Percentiles rank a stretch among this genome's conserved stretches.
These are phyloP conservation scores for Varecia variegata DNA, from an alignment of 2,797 vertebrate genomes.

Conservation along the genomic window DNA sequence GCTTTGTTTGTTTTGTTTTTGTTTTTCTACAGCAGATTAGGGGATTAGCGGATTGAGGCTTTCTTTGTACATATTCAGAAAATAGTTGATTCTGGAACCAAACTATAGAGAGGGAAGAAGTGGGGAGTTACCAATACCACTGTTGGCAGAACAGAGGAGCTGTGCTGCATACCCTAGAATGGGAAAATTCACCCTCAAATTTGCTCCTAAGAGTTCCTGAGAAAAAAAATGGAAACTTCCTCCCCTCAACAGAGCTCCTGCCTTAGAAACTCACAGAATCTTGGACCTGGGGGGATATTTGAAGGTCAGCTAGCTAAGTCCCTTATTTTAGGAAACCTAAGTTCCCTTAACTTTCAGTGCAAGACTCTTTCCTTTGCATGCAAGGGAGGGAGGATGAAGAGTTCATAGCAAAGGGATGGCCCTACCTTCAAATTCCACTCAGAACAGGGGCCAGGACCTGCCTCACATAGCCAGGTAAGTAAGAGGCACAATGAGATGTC, in stretches of 20 bases:
- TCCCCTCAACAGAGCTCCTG: neutral
- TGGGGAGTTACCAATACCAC: neutral
- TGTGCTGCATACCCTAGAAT: neutral
- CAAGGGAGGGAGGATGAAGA: neutral
- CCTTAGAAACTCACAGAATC: neutral
- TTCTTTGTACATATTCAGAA: neutral
- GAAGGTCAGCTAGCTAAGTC: neutral
- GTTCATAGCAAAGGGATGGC: neutral
- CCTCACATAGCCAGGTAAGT: neutral
- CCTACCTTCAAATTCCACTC: neutral
- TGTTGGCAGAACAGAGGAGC: neutral
- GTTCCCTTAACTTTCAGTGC: neutral
- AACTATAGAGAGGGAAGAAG: neutral
- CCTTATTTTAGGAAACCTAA: neutral
- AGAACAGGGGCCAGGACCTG: neutral
- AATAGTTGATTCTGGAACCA: neutral
- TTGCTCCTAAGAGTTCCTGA: neutral
- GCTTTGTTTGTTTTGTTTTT: neutral
- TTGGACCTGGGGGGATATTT: neutral
- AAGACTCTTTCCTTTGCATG: neutral
- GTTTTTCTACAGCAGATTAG: neutral
- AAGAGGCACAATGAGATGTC: neutral
- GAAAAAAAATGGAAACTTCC: neutral
- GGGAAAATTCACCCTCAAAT: neutral
- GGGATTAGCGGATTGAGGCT: neutral